Evolutionary conservation across 1,140 invertebrate genomes (phyloP).

Genomic region (Micrasema minimum): DNA sequence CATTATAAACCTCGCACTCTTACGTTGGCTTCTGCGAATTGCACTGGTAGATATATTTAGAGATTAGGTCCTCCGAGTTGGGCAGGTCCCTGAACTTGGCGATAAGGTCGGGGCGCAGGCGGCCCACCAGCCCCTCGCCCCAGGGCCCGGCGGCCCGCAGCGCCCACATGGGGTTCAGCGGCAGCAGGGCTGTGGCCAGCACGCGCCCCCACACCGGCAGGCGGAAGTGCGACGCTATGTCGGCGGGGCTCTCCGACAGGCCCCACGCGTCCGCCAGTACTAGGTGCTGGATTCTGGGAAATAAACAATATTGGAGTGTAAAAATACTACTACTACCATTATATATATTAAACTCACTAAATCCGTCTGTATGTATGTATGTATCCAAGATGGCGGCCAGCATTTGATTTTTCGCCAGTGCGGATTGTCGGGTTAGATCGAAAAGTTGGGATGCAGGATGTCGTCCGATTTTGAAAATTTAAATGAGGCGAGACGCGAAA

Average conservation of each 20-base stretch:
- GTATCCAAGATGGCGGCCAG: too few species aligned
- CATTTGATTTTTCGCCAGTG: too few species aligned
- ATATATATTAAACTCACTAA: too few species aligned
- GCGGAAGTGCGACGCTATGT: conserved; percentile 58
- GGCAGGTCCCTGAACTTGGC: conserved; percentile 74
- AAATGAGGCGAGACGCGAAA: too few species aligned
- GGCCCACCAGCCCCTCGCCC: conserved; percentile 56
- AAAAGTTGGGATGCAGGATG: too few species aligned
- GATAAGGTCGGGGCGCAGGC: conserved; percentile 31
- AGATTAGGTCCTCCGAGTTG: conserved; percentile 70
- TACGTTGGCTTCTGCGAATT: conserved; percentile 86
- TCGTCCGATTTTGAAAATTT: too few species aligned
- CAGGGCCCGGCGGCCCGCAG: conserved; percentile 82
- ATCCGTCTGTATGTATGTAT: too few species aligned
- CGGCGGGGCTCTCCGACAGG: conserved; percentile 76
- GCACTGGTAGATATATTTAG: conserved; percentile 88
- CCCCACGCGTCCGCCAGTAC: conserved; percentile 93
- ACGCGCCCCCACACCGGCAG: conserved; percentile 75
- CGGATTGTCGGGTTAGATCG: too few species aligned
- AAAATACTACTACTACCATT: too few species aligned
- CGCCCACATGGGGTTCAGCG: conserved; percentile 84
- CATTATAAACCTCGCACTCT: conserved; percentile 56
- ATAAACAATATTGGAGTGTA: too few species aligned
- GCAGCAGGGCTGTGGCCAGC: conserved; percentile 72
- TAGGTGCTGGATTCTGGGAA: conserved; percentile 76